Percentiles rank a stretch among this genome's conserved stretches.
phyloP scores from a whole-genome alignment of 2,113 vertebrate genomes.

The Ammodytes marinus region DNA sequence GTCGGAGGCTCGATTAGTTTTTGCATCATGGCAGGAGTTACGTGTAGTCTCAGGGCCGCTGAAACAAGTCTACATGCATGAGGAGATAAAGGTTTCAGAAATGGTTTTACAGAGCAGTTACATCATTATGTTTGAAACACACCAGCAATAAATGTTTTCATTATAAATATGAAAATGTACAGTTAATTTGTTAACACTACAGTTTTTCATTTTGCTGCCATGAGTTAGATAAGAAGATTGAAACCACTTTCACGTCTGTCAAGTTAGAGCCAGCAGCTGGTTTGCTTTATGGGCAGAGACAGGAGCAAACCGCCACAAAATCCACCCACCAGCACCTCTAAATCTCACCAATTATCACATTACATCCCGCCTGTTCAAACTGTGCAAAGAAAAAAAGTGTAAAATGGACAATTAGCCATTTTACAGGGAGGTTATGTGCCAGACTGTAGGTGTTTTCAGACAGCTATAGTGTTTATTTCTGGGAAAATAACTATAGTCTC shows the following conservation, averaged over 20 bases:
- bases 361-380: too few species aligned
- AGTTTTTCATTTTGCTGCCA: not conserved
- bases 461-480: too few species aligned
- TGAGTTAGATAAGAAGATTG: not conserved
- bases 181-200: not conserved
- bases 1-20: slow-evolving; percentile 17
- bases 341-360: not conserved
- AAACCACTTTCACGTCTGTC: not conserved
- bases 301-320: too few species aligned
- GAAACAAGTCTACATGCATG: slow-evolving; percentile 1
- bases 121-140: not conserved
- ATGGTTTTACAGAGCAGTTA: not conserved
- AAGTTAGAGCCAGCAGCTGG: not conserved
- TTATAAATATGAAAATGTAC: not conserved
- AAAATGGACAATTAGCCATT: too few species aligned
- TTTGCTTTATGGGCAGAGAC: not conserved
- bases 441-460: too few species aligned
- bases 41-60: not conserved
- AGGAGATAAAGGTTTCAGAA: not conserved
- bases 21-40: slow-evolving; percentile 8
- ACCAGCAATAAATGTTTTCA: not conserved
- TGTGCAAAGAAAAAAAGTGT: too few species aligned
- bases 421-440: too few species aligned
- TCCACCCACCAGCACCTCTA: too few species aligned
- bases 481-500: too few species aligned